These are phyloP conservation scores for Loris lydekkerianus DNA, from an alignment of 2,797 vertebrate species.

Conservation along the genomic window DNA sequence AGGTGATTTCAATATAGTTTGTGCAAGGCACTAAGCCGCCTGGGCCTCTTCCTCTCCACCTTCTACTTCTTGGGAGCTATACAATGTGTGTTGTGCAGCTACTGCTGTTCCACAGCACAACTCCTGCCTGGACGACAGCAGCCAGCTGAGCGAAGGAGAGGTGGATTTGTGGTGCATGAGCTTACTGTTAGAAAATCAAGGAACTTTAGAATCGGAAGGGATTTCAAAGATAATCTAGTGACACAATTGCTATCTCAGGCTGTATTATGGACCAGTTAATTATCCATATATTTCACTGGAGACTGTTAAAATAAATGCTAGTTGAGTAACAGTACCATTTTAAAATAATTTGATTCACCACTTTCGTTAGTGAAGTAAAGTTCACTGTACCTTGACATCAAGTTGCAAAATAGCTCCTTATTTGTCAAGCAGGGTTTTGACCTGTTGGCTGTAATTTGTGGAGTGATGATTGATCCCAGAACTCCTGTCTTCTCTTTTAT, in stretches of 20 bases:
- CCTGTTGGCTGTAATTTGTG: not conserved
- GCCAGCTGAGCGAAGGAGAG: not conserved
- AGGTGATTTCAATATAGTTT: not conserved
- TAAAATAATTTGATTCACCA: constrained; percentile 13
- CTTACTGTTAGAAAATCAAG: constrained; percentile 34
- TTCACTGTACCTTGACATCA: not conserved
- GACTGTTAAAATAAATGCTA: constrained; percentile 22
- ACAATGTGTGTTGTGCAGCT: not conserved
- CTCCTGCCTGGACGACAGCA: not conserved
- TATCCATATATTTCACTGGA: constrained; percentile 20
- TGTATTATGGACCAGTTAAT: not conserved
- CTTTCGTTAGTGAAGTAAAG: not conserved
- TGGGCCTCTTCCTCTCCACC: not conserved
- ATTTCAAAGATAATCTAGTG: constrained; percentile 25
- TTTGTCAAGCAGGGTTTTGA: constrained; percentile 1
- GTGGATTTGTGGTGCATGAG: not conserved
- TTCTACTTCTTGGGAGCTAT: not conserved
- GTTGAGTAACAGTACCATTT: not conserved
- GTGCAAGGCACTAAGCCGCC: not conserved
- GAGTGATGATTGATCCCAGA: not conserved
- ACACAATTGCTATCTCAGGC: not conserved
- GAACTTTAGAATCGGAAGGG: constrained; percentile 44
- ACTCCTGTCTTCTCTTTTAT: not conserved
- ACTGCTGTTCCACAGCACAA: not conserved
- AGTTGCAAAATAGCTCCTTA: constrained; percentile 40